Evolutionary conservation across 2,113 vertebrate species (phyloP).

Genomic region (Platysteira castanea): DNA sequence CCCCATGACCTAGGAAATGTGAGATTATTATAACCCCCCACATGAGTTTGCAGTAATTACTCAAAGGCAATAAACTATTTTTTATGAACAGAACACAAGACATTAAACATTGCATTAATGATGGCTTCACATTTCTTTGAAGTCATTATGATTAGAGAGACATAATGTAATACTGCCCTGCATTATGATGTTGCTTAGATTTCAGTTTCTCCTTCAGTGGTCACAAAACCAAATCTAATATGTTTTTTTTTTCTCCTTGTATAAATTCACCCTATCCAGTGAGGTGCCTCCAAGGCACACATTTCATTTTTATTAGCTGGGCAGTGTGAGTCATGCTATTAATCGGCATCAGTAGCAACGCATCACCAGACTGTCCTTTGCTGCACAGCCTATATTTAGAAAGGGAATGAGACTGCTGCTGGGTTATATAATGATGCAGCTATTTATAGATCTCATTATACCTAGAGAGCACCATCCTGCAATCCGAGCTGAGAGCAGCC

Average conservation of each 20-base stretch:
- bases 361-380: conserved; percentile 68
- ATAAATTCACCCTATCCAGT: conserved; percentile 15
- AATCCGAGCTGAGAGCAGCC: conserved; percentile 60
- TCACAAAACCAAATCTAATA: background rate
- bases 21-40: background rate
- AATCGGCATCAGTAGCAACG: conserved; percentile 62
- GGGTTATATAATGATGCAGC: conserved; percentile 70
- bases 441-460: conserved; percentile 77
- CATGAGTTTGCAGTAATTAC: background rate
- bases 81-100: background rate
- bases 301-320: conserved; percentile 71
- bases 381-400: conserved; percentile 75
- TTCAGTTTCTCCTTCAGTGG: conserved; percentile 23
- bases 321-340: conserved; percentile 68
- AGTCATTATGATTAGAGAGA: conserved; percentile 15
- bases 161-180: background rate
- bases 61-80: background rate
- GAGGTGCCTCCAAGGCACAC: conserved; percentile 34
- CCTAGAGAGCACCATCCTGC: conserved; percentile 67
- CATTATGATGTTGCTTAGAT: conserved; percentile 27
- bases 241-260: background rate
- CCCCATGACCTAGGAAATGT: background rate
- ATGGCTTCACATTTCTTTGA: conserved; percentile 17
- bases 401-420: conserved; percentile 72
- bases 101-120: background rate